A percentile compares a stretch with the other conserved stretches of the same genome.
Evolutionary conservation across 2,113 vertebrate genomes (phyloP).

Genomic region (Protobothrops flavoviridis): DNA sequence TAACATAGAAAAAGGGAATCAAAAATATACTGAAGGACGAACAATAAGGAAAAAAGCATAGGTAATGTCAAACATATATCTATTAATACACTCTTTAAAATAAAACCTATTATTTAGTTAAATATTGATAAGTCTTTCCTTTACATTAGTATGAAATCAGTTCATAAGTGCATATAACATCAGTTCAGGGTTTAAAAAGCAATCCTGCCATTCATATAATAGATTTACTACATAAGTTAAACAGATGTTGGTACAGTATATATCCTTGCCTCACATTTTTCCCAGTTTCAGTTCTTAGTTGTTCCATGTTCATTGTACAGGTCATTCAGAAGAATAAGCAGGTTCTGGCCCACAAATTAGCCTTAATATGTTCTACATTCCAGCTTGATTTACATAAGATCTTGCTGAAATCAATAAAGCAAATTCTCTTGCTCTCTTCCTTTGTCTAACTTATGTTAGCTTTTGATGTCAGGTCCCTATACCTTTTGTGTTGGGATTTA

Average conservation of each 20-base stretch:
- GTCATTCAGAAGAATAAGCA: not conserved
- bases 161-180: not conserved
- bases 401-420: not conserved
- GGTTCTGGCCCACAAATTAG: not conserved
- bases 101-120: not conserved
- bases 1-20: not conserved
- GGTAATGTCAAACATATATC: not conserved
- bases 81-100: not conserved
- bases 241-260: not conserved
- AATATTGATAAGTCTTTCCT: not conserved
- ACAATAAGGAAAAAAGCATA: not conserved
- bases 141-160: not conserved
- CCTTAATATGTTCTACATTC: not conserved
- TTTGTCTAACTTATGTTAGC: not conserved
- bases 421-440: not conserved
- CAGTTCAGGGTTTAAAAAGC: not conserved
- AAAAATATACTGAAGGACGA: not conserved
- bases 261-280: not conserved
- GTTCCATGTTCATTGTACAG: not conserved
- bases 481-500: not conserved
- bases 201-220: not conserved
- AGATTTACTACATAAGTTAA: not conserved
- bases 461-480: not conserved
- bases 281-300: not conserved
- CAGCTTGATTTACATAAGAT: not conserved